A percentile compares a stretch with the other conserved stretches of the same genome.
phyloP scores from a whole-genome alignment of 2,113 vertebrate genomes.

The Falcunculus frontatus region DNA sequence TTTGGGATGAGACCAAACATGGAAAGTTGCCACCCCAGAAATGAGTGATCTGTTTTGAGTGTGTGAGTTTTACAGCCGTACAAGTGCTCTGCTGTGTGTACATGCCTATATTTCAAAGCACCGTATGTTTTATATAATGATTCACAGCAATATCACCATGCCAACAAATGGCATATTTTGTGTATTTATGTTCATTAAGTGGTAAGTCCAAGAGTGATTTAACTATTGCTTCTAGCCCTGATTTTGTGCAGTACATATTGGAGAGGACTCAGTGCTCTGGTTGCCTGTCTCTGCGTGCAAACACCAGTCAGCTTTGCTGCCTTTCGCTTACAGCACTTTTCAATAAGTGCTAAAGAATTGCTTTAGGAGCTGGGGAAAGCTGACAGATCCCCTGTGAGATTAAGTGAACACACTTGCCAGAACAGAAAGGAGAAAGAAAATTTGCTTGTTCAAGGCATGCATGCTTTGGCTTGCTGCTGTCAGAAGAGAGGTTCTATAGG shows the following conservation, averaged over 20 bases:
- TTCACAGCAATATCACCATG: not conserved
- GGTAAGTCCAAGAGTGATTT: not conserved
- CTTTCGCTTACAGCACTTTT: conserved; percentile 61
- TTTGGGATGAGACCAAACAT: not conserved
- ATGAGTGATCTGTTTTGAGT: not conserved
- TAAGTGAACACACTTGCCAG: conserved; percentile 64
- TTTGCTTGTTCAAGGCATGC: conserved; percentile 46
- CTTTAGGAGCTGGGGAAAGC: conserved; percentile 69
- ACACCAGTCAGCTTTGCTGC: conserved; percentile 51
- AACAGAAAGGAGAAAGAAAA: conserved; percentile 60
- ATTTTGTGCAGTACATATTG: not conserved
- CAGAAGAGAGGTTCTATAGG: not conserved
- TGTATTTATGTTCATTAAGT: conserved; percentile 34
- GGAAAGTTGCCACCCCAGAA: not conserved
- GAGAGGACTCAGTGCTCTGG: not conserved
- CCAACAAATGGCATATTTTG: not conserved
- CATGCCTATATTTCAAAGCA: conserved; percentile 12
- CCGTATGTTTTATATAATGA: conserved; percentile 5
- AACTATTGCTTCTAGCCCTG: conserved; percentile 4
- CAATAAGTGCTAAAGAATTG: conserved; percentile 70
- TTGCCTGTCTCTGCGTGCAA: conserved; percentile 42
- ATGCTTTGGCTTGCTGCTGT: conserved; percentile 60
- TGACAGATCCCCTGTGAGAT: conserved; percentile 74
- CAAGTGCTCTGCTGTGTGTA: not conserved
- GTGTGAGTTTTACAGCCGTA: not conserved